Conservation (phyloP, 2,797 vertebrate species). For the Pterois miles region DNA sequence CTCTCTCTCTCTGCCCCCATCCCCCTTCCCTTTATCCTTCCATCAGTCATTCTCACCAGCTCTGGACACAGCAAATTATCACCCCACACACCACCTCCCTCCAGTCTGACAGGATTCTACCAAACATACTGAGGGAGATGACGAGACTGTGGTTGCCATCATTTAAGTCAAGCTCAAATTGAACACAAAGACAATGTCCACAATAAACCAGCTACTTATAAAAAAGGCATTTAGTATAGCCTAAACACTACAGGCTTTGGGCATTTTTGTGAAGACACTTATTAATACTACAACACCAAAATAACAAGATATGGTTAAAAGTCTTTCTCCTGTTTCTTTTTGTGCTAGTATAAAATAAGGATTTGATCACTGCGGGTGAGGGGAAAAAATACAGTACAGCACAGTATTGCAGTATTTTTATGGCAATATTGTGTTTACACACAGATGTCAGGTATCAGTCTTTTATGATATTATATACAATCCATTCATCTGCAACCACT, state of each 20-base stretch:
- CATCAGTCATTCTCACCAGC: conserved; percentile 61
- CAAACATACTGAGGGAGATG: not conserved
- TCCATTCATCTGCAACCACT: too few relatives aligned
- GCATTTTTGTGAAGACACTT: not conserved
- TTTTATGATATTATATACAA: too few relatives aligned
- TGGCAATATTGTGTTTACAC: too few relatives aligned
- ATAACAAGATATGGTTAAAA: not conserved
- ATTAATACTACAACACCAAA: not conserved
- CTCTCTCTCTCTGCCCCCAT: conserved; percentile 37
- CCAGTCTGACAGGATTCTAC: conserved; percentile 51
- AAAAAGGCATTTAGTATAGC: not conserved
- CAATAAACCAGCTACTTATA: not conserved
- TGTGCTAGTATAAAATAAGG: not conserved
- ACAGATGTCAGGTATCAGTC: too few relatives aligned
- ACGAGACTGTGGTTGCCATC: not conserved
- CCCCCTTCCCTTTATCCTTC: conserved; percentile 58
- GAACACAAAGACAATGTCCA: not conserved
- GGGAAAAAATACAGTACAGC: too few relatives aligned
- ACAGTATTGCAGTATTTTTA: too few relatives aligned
- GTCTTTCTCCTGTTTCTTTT: not conserved
- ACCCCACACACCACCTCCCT: conserved; percentile 40
- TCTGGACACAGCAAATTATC: conserved; percentile 70
- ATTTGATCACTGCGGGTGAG: not conserved
- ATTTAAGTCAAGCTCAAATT: not conserved
- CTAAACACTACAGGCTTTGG: not conserved